Evolutionary conservation across 2,888 invertebrate genomes (phyloP).

Genomic region (Micoletzkya japonica): DNA sequence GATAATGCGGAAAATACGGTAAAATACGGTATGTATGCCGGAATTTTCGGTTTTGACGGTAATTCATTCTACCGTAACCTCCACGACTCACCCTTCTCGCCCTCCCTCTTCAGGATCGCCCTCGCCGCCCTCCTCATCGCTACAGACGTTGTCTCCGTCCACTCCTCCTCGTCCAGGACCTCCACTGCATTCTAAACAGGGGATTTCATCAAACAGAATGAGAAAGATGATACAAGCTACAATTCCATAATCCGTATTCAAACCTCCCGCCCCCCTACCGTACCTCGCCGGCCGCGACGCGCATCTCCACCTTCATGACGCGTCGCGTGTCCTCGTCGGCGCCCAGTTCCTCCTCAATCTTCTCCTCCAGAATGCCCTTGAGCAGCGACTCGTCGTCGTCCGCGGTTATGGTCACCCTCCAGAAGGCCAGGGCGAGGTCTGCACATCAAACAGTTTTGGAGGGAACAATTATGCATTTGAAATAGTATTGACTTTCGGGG

Average conservation of each 20-base stretch:
- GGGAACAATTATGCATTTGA: not conserved
- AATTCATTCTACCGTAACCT: too few relatives aligned
- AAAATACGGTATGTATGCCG: too few relatives aligned
- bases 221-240: not conserved
- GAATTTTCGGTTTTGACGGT: too few relatives aligned
- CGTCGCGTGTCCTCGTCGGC: slow-evolving; percentile 2
- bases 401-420: slow-evolving; percentile 9
- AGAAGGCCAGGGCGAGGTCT: slow-evolving; percentile 21
- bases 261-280: not conserved
- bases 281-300: slow-evolving; percentile 16
- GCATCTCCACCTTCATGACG: slow-evolving; percentile 2
- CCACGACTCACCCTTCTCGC: too few relatives aligned
- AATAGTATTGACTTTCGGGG: too few relatives aligned
- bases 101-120: not conserved
- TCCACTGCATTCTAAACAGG: slow-evolving; percentile 16
- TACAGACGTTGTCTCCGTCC: not conserved
- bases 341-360: slow-evolving; percentile 10
- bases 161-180: slow-evolving; percentile 3
- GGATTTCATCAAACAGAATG: not conserved
- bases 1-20: too few relatives aligned
- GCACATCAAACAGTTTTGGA: not conserved
- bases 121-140: not conserved
- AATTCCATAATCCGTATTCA: not conserved
- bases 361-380: slow-evolving; percentile 5
- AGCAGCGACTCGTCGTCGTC: slow-evolving; percentile 5